phyloP scores from a whole-genome alignment of 2,888 invertebrate species.

The Eupithecia insigniata region DNA sequence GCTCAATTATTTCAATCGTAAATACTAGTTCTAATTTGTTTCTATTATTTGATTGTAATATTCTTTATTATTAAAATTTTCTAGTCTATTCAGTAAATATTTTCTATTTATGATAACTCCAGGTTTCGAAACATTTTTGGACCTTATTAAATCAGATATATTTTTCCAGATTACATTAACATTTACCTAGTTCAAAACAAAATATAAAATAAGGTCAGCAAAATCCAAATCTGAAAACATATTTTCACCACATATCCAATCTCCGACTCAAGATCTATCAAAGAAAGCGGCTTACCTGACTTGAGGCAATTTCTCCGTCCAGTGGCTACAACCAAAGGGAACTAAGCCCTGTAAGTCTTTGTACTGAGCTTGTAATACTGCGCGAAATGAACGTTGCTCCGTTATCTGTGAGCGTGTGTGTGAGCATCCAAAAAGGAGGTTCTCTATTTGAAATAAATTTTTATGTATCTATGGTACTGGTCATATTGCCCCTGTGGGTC shows the following conservation, averaged over 20 bases:
- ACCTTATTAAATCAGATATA: background rate
- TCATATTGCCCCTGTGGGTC: too few species aligned
- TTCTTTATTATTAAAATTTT: background rate
- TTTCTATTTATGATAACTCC: background rate
- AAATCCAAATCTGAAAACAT: conserved; percentile 11
- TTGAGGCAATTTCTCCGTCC: conserved; percentile 81
- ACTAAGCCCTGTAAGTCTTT: conserved; percentile 73
- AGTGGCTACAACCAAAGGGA: conserved; percentile 73
- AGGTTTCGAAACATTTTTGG: background rate
- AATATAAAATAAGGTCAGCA: background rate
- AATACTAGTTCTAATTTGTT: too few species aligned
- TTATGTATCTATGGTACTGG: too few species aligned
- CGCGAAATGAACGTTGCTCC: conserved; percentile 29
- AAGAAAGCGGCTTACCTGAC: conserved; percentile 81
- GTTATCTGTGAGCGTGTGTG: background rate
- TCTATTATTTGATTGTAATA: too few species aligned
- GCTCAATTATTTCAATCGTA: too few species aligned
- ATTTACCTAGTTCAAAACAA: background rate
- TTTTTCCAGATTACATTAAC: too few species aligned
- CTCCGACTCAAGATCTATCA: conserved; percentile 60
- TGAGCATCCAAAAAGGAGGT: background rate
- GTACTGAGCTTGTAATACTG: conserved; percentile 59
- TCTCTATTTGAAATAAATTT: background rate
- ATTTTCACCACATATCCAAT: conserved; percentile 39
- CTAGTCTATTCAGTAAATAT: too few species aligned